Conservation (phyloP, 2,888 invertebrate genomes). For the Trichopria drosophilae region DNA sequence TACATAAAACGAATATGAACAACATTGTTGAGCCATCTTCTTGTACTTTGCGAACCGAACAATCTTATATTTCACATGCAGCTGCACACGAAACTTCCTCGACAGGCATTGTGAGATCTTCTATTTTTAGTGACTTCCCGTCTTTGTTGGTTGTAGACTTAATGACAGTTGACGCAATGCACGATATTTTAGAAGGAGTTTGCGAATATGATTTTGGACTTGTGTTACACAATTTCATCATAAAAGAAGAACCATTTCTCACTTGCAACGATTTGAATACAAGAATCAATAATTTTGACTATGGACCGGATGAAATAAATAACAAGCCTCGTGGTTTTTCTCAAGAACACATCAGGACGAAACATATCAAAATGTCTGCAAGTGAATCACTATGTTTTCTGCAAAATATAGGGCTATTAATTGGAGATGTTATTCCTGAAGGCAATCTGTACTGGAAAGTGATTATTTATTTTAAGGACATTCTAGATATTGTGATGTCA, state of each 20-base stretch:
- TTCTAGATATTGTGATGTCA: conserved; percentile 21
- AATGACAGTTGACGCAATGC: too few species aligned
- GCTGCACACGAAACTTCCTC: conserved; percentile 4
- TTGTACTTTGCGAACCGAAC: background rate
- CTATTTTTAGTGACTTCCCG: background rate
- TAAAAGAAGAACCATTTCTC: conserved; percentile 14
- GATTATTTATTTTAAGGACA: conserved; percentile 22
- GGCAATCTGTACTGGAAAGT: conserved; percentile 12
- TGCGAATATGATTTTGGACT: conserved; percentile 26
- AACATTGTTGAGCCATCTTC: background rate
- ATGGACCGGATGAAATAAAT: conserved; percentile 9
- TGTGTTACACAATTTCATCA: conserved; percentile 24
- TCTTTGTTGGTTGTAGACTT: background rate
- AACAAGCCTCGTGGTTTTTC: conserved; percentile 11
- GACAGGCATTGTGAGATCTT: background rate
- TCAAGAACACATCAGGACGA: conserved; percentile 11
- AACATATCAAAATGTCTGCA: conserved; percentile 20
- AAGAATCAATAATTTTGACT: conserved; percentile 19
- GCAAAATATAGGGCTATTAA: conserved; percentile 18
- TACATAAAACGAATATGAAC: background rate
- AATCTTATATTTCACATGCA: conserved; percentile 7
- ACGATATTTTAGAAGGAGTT: conserved; percentile 19
- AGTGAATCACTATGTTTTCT: conserved; percentile 20
- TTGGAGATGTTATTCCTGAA: conserved; percentile 17
- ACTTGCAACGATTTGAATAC: conserved; percentile 18